phyloP scores from a whole-genome alignment of 2,888 invertebrate genomes.

The Epinotia nisella region DNA sequence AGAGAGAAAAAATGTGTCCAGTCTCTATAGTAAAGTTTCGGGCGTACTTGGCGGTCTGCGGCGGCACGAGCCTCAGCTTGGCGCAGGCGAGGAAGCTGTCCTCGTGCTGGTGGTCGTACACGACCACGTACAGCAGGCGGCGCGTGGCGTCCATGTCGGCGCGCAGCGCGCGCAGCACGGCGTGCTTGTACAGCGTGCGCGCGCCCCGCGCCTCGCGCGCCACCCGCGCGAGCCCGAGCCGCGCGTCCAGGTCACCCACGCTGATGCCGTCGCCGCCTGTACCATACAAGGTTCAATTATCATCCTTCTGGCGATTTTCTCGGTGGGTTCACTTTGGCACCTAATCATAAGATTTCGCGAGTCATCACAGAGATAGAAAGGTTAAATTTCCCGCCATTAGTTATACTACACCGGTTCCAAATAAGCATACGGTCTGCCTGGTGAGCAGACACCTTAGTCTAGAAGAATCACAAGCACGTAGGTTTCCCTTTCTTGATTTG shows the following conservation, averaged over 20 bases:
- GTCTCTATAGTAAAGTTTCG: too few species aligned
- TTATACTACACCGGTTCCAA: too few species aligned
- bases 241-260: constrained; percentile 91
- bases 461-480: too few species aligned
- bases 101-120: constrained; percentile 90
- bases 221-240: constrained; percentile 90
- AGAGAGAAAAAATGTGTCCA: too few species aligned
- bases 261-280: constrained; percentile 87
- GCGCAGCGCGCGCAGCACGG: constrained; percentile 88
- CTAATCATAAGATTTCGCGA: too few species aligned
- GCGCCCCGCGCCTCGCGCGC: constrained; percentile 85
- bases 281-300: not conserved
- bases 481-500: too few species aligned
- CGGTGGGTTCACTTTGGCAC: too few species aligned
- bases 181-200: constrained; percentile 88
- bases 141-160: constrained; percentile 90
- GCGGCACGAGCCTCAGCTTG: constrained; percentile 88
- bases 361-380: too few species aligned
- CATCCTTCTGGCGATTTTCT: too few species aligned
- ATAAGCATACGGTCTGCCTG: too few species aligned
- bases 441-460: too few species aligned
- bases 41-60: constrained; percentile 88
- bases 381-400: too few species aligned
- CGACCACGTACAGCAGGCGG: constrained; percentile 91
- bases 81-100: constrained; percentile 93